Percentiles rank a stretch among this genome's conserved stretches.
Evolutionary conservation across 2,888 invertebrate genomes (phyloP).

Genomic region (Sinodicranocentrus sp.): DNA sequence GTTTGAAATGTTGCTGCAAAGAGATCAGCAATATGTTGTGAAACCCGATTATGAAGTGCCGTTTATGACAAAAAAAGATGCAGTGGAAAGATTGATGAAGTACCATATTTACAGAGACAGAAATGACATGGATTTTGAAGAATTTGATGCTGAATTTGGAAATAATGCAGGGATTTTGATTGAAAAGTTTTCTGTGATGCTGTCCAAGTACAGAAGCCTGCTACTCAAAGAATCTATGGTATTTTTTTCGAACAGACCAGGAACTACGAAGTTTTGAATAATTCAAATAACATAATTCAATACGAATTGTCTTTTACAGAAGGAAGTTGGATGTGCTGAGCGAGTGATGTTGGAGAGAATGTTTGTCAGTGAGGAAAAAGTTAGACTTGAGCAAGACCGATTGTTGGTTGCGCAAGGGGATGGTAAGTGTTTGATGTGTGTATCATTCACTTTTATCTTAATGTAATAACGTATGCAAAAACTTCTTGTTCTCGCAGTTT

Average conservation of each 20-base stretch:
- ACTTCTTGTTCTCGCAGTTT: no score
- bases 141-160: conserved; percentile 75
- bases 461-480: no score
- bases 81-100: conserved; percentile 74
- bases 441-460: no score
- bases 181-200: conserved; percentile 75
- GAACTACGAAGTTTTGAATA: no score
- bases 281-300: no score
- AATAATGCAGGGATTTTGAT: conserved; percentile 74
- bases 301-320: conserved; percentile 57
- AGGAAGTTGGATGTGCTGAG: conserved; percentile 75
- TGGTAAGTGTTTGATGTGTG: conserved; percentile 67
- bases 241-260: no score
- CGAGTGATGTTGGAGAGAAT: conserved; percentile 76
- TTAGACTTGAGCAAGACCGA: conserved; percentile 70
- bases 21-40: conserved; percentile 75
- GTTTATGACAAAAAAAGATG: conserved; percentile 72
- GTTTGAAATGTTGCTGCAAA: conserved; percentile 73
- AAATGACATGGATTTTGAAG: conserved; percentile 75
- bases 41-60: conserved; percentile 76
- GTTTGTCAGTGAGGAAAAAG: conserved; percentile 75
- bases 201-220: conserved; percentile 74
- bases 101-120: conserved; percentile 75
- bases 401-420: conserved; percentile 73
- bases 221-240: conserved; percentile 76